Evolutionary conservation across 2,113 vertebrate genomes (phyloP), one percentile per base, ranked within the genome.

Genomic region (Microtus oregoni): DNA sequence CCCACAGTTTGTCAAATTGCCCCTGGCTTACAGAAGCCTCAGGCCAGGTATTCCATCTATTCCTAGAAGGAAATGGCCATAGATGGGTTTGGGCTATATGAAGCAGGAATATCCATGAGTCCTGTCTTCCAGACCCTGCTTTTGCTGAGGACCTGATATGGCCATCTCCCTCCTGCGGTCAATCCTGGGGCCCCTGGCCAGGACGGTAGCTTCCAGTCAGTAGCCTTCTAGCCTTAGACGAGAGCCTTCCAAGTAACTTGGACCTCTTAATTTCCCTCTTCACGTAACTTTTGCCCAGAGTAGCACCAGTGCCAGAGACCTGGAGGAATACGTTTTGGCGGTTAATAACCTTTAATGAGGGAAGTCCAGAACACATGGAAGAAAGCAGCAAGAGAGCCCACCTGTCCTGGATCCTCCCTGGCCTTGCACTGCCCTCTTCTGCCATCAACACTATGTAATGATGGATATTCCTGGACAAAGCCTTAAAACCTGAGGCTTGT

Each of bases 401-500:
- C 20, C 32, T 3, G 3, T 19, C 32, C 13, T 2, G 10, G 20
- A 8, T 32, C 22, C 50, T 38, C 67, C 68, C 20, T 9, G 41
- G 72, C 7, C 32, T 28, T 20, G 17, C n/a, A n/a, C 68, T 50
- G 19, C 6, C 47, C 44, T 0, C 0, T n/a, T 32, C 30, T 30
- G 14, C 68, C 8, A 44, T 38, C 0, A 1, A 4, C 58, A 38
- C 35, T 13, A 6, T 19, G 0, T 24, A n/a, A 44, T 32, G 24
- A 67, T 1, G 0, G 44, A 32, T 4, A 0, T 38, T 26, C 70
- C 30, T 55, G 35, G 35, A 88, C 32, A 35, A 76, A 65, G 7
- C 0, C 35, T 73, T 41, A 61, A 67, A 88, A 79, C 22, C 75
- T n/a, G 13, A 93, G 58, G 50, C 24, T 14, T 14, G 11, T 73